A percentile compares a stretch with the other conserved stretches of the same genome.
Evolutionary conservation across 2,888 invertebrate genomes (phyloP).

Genomic region (Euspilapteryx auroguttella): DNA sequence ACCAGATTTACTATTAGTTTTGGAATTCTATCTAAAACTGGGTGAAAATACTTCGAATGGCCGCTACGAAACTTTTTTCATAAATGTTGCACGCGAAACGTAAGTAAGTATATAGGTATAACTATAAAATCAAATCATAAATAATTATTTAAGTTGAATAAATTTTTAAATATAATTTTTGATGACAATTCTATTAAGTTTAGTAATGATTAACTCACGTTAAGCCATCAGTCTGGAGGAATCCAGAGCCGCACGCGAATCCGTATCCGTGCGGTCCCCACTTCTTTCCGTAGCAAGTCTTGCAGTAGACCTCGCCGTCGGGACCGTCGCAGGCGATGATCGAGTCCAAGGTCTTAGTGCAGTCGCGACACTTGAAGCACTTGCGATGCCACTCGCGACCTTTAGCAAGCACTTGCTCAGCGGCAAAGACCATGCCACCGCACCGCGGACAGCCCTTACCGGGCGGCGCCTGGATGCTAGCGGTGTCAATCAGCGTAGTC

Average conservation of each 20-base stretch:
- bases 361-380: conserved; percentile 91
- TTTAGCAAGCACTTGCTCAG: conserved; percentile 91
- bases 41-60: no score
- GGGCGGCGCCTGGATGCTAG: conserved; percentile 76
- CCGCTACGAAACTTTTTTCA: no score
- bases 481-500: conserved; percentile 78
- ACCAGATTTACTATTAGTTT: no score
- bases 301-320: conserved; percentile 91
- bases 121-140: no score
- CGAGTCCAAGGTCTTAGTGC: conserved; percentile 92
- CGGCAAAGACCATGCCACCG: conserved; percentile 89
- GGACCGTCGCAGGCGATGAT: conserved; percentile 95
- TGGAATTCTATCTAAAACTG: no score
- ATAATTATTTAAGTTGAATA: no score
- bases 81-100: no score
- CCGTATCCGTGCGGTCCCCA: conserved; percentile 98
- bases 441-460: conserved; percentile 90
- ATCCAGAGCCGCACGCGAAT: conserved; percentile 93
- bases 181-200: no score
- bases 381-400: conserved; percentile 91
- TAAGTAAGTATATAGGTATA: no score
- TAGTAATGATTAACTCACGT: no score
- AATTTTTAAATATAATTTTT: no score
- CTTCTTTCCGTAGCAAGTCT: conserved; percentile 96
- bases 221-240: conserved; percentile 88